phyloP scores from a whole-genome alignment of 2,113 vertebrate genomes.

The Burhinus bistriatus region DNA sequence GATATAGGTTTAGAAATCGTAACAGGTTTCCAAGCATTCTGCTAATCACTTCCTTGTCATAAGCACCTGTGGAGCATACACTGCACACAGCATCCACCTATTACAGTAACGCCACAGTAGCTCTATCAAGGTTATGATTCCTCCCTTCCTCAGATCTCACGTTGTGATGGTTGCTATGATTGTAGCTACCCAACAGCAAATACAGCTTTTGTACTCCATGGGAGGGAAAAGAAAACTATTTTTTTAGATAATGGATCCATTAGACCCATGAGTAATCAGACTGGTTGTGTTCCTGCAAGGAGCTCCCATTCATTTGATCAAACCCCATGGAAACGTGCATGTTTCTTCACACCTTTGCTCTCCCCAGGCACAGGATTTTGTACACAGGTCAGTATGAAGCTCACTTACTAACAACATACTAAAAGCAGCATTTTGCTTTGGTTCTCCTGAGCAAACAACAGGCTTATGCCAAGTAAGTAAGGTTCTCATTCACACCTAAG shows the following conservation, averaged over 20 bases:
- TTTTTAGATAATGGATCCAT: background rate
- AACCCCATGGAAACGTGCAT: accelerated
- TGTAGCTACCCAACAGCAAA: slow-evolving; percentile 4
- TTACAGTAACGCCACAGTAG: background rate
- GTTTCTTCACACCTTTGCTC: background rate
- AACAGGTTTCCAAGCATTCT: slow-evolving; percentile 31
- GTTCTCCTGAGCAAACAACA: background rate
- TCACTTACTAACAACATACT: background rate
- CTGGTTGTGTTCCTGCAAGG: background rate
- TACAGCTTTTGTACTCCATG: background rate
- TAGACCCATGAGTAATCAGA: background rate
- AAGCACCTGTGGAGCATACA: background rate
- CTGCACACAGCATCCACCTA: background rate
- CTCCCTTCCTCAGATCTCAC: background rate
- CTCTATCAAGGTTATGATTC: background rate
- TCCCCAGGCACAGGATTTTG: background rate
- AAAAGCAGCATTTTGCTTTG: background rate
- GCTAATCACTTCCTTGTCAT: slow-evolving; percentile 16
- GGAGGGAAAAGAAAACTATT: background rate
- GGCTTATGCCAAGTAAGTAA: background rate
- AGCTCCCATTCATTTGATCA: background rate
- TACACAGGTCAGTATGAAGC: background rate
- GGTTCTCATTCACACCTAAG: background rate
- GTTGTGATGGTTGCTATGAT: slow-evolving; percentile 18
- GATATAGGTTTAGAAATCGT: background rate